Percentiles rank a stretch among this genome's conserved stretches.
Conservation (phyloP, 2,797 vertebrate species). For the Chelon labrosus region DNA sequence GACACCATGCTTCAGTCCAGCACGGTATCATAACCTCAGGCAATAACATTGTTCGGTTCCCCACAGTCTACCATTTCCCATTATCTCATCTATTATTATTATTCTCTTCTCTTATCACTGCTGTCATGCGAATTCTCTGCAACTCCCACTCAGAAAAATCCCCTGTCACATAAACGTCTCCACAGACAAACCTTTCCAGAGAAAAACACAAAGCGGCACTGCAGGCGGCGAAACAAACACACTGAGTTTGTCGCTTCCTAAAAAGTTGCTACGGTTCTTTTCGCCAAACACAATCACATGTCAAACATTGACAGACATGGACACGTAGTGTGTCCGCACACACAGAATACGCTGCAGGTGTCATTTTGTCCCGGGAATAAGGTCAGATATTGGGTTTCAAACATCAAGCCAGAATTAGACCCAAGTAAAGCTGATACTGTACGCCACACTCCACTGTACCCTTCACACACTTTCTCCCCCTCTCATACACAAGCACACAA, state of each 20-base stretch:
- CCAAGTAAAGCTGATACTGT: slow-evolving; percentile 66
- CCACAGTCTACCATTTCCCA: slow-evolving; percentile 29
- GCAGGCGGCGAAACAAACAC: background rate
- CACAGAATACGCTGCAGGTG: slow-evolving; percentile 34
- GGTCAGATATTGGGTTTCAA: slow-evolving; percentile 73
- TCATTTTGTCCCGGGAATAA: slow-evolving; percentile 60
- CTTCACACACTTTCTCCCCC: slow-evolving; percentile 30
- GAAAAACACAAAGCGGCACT: background rate
- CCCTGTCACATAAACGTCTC: background rate
- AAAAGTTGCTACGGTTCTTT: slow-evolving; percentile 22
- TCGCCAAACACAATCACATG: background rate
- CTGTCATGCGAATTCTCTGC: slow-evolving; percentile 10
- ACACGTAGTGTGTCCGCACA: slow-evolving; percentile 12
- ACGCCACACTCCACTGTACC: slow-evolving; percentile 49
- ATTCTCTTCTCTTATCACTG: slow-evolving; percentile 23
- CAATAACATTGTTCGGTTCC: slow-evolving; percentile 5
- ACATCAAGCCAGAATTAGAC: slow-evolving; percentile 73
- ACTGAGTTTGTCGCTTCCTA: background rate
- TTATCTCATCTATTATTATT: slow-evolving; percentile 30
- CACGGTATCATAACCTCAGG: slow-evolving; percentile 30
- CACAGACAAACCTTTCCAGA: background rate
- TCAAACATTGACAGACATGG: background rate
- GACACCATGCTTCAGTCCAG: slow-evolving; percentile 10
- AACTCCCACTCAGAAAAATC: background rate
- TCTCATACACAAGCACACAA: slow-evolving; percentile 34